These are phyloP conservation scores for Punctoribates punctum DNA, from an alignment of 2,888 invertebrate genomes.

Conservation along the genomic window DNA sequence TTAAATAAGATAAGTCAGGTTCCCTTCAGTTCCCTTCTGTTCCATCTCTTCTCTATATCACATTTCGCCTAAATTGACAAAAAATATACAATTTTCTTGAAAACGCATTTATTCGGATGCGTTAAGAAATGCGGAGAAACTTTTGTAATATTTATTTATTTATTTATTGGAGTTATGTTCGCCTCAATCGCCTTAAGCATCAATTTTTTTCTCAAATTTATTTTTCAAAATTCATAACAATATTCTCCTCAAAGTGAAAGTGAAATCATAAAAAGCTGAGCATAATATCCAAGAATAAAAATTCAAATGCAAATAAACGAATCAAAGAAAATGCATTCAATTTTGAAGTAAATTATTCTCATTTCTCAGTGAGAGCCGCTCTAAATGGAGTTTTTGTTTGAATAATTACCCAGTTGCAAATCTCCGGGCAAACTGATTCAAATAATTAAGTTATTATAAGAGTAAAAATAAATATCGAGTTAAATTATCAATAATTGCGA, in stretches of 20 bases:
- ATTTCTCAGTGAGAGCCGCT: too few relatives aligned
- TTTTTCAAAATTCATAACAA: background rate
- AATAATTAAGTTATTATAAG: too few relatives aligned
- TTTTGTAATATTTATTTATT: conserved; percentile 23
- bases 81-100: background rate
- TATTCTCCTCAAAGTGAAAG: background rate
- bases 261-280: background rate
- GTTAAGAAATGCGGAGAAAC: background rate
- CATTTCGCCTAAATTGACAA: background rate
- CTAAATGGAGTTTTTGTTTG: too few relatives aligned
- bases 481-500: too few relatives aligned
- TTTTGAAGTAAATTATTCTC: too few relatives aligned
- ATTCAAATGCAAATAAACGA: background rate
- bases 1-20: conserved; percentile 11
- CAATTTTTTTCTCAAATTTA: background rate
- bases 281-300: too few relatives aligned
- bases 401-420: too few relatives aligned
- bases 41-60: background rate
- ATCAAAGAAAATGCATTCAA: too few relatives aligned
- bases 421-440: too few relatives aligned
- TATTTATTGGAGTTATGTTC: background rate
- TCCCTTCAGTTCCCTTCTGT: background rate
- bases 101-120: background rate
- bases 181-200: background rate
- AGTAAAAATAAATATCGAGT: too few relatives aligned